Evolutionary conservation across 2,888 invertebrate species (phyloP).

Genomic region (Synanthedon andrenaeformis): DNA sequence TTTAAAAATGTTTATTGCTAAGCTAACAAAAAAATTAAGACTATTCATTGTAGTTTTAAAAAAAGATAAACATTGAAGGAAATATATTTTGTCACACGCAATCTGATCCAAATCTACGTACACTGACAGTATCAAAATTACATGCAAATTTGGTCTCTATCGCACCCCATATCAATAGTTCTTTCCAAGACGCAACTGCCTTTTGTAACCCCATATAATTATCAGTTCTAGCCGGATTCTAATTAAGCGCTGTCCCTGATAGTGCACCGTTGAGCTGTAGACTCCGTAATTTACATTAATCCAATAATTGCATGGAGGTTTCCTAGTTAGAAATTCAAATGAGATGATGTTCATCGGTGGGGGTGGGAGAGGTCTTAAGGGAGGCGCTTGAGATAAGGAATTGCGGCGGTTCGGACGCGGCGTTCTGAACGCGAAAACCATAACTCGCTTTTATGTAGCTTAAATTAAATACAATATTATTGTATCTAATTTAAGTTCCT

Average conservation of each 20-base stretch:
- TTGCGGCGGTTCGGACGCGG: slow-evolving; percentile 29
- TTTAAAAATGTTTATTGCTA: no score
- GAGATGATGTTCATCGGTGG: slow-evolving; percentile 79
- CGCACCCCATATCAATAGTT: not conserved
- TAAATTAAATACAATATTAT: no score
- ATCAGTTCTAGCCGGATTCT: slow-evolving; percentile 67
- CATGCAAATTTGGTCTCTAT: not conserved
- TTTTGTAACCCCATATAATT: slow-evolving; percentile 25
- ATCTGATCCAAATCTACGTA: no score
- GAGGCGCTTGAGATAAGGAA: slow-evolving; percentile 41
- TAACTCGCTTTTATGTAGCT: no score
- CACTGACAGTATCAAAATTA: not conserved
- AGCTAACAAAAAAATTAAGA: no score
- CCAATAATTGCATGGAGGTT: slow-evolving; percentile 94
- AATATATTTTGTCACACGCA: no score
- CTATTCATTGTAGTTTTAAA: no score
- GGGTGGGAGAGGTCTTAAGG: slow-evolving; percentile 42
- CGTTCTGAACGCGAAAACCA: slow-evolving; percentile 4
- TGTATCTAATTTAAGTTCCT: no score
- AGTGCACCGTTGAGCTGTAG: slow-evolving; percentile 72
- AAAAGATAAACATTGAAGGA: no score
- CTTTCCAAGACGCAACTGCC: not conserved
- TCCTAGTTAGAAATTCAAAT: slow-evolving; percentile 94
- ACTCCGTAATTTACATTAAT: slow-evolving; percentile 93
- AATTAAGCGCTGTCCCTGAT: slow-evolving; percentile 68